These are phyloP conservation scores for Tetranychus piercei DNA, from an alignment of 2,888 invertebrate species.

Conservation along the genomic window DNA sequence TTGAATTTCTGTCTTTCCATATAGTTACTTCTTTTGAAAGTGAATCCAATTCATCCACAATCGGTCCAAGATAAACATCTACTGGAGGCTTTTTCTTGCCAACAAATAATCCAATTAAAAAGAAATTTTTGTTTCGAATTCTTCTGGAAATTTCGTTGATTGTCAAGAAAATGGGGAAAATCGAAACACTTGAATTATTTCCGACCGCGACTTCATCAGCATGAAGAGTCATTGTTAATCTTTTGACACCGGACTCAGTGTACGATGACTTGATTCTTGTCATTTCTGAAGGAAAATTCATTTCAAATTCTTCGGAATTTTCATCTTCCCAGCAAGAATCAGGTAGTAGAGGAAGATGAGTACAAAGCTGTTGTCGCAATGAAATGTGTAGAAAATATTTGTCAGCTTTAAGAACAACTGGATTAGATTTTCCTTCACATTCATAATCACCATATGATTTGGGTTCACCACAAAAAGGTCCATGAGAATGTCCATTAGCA, in stretches of 20 bases:
- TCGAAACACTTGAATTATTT: neutral
- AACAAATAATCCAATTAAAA: neutral
- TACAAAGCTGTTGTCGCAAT: neutral
- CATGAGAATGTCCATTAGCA: neutral
- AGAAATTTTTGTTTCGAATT: neutral
- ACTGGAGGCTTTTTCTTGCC: neutral
- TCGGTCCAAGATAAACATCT: neutral
- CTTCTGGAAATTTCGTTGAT: neutral
- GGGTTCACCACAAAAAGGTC: neutral
- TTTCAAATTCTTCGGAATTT: too few species aligned
- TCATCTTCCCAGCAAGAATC: neutral
- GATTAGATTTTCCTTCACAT: neutral
- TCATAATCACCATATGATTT: neutral
- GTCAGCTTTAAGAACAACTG: neutral
- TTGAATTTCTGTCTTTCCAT: neutral
- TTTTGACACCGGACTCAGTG: neutral
- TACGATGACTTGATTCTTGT: too few species aligned
- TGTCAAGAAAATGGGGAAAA: neutral
- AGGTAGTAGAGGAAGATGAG: neutral
- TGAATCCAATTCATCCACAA: neutral
- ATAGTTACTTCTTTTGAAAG: neutral
- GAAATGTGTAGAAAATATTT: neutral
- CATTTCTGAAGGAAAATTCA: too few species aligned
- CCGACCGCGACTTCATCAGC: neutral
- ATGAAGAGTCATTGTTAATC: neutral